Conservation (phyloP, 92 coral and sea anemone genomes). For the Parazoanthus darwini region DNA sequence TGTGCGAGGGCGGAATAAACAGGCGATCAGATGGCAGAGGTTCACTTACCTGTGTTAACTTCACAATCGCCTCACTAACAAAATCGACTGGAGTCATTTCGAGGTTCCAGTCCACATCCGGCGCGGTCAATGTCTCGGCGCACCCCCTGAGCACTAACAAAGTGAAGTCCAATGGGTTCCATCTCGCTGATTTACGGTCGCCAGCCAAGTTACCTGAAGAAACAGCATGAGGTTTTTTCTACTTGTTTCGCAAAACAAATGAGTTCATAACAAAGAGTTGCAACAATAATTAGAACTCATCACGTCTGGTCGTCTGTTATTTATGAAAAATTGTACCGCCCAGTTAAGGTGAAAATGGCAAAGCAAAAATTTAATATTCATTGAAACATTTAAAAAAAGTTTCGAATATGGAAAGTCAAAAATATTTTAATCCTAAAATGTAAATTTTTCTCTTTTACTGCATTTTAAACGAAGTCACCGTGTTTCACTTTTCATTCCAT, state of each 20-base stretch:
- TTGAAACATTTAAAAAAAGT: too few relatives aligned
- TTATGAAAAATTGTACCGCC: too few relatives aligned
- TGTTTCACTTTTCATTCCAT: too few relatives aligned
- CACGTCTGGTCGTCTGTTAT: not conserved
- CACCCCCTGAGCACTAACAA: constrained; percentile 74
- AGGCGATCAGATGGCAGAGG: too few relatives aligned
- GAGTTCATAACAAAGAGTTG: not conserved
- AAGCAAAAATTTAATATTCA: too few relatives aligned
- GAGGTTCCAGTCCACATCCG: constrained; percentile 80
- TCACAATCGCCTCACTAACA: constrained; percentile 78
- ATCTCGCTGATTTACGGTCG: constrained; percentile 65
- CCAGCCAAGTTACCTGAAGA: constrained; percentile 76
- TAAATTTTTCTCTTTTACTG: too few relatives aligned
- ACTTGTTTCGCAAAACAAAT: not conserved
- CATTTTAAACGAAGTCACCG: too few relatives aligned
- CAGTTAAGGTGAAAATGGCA: too few relatives aligned
- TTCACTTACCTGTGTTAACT: constrained; percentile 77
- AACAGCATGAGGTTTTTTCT: not conserved
- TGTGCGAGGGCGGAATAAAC: not conserved
- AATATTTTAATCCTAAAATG: too few relatives aligned
- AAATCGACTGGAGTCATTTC: constrained; percentile 93
- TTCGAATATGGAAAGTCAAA: too few relatives aligned
- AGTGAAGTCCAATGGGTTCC: constrained; percentile 88
- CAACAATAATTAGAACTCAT: not conserved
- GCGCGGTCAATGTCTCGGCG: constrained; percentile 75